Base-by-base conservation (phyloP, 2,113 vertebrate species). In the Siniperca chuatsi region DNA sequence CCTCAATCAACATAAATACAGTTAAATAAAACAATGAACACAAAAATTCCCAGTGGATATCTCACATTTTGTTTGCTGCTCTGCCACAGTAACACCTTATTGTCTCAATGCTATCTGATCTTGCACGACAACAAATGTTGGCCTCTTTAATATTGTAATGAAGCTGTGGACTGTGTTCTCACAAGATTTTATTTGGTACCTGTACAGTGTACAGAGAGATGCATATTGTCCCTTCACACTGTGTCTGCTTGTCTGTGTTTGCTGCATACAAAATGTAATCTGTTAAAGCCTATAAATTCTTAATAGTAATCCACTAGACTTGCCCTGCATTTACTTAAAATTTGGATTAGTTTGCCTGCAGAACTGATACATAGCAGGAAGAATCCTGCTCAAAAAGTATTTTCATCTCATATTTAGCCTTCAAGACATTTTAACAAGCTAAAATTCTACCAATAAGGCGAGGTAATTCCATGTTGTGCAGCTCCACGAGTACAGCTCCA, bases 181-280 rank as follows among this genome's bases (percentile, higher is more conserved):
- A 21, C 4, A 46, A 5, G 42, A 74, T 70, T 29, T 29, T 29
- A 29, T 29, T 29, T 29, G 29, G 29, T 15, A n/a, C 12, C 12
- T 46, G 23, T 8, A 40, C 54, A 20, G 8, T 40, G 4, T 40
- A 40, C 4, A 29, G 55, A 48, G 16, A 42, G n/a, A 44, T 8
- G 58, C 50, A 15, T 11, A 33, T 57, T 35, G 29, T 48, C 25
- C 42, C 77, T 13, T 50, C 18, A 23, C 11, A 21, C 6, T 10
- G 20, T 3, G 40, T 25, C 52, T 68, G 20, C 21, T 50, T 25
- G 29, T 25, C 40, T 54, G 29, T 61, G 15, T 72, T 57, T 16
- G 48, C 25, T 50, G 33, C 52, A 67, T 21, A 60, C 42, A 72
- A 69, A 79, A 61, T 33, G 9, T 60, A 46, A 64, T 62, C 23